Percentiles rank a stretch among this genome's conserved stretches.
Conservation (phyloP, 2,797 vertebrate genomes). For the Falco berigora region DNA sequence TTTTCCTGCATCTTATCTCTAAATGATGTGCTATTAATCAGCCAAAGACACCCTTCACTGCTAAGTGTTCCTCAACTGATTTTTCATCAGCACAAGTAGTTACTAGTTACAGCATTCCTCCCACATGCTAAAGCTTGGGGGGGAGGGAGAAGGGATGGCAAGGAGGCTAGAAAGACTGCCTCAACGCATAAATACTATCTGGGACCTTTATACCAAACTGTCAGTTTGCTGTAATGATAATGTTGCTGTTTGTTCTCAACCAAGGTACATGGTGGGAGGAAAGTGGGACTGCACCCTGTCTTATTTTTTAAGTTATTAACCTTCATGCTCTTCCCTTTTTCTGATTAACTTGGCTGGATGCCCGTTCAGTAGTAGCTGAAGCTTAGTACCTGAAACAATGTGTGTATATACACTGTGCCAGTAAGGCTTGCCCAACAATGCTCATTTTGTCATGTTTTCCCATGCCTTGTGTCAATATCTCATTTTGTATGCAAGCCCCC, state of each 20-base stretch:
- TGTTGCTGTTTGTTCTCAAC: background rate
- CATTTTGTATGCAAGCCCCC: background rate
- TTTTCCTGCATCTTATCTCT: constrained; percentile 65
- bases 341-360: background rate
- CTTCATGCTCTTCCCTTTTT: constrained; percentile 3
- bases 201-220: constrained; percentile 47
- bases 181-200: constrained; percentile 37
- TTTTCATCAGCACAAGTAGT: constrained; percentile 68
- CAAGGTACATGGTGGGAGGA: background rate
- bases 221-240: constrained; percentile 13
- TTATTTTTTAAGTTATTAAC: constrained; percentile 30
- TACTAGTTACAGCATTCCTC: constrained; percentile 67
- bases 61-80: constrained; percentile 62
- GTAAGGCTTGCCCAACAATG: background rate
- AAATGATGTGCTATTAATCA: constrained; percentile 68
- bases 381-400: constrained; percentile 6
- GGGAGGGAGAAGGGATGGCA: background rate
- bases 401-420: background rate
- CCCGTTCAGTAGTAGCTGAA: constrained; percentile 16
- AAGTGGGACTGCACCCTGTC: background rate
- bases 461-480: constrained; percentile 9
- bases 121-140: constrained; percentile 1
- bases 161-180: constrained; percentile 35
- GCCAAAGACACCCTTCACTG: constrained; percentile 58
- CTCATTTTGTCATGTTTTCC: constrained; percentile 25